Evolutionary conservation across 2,888 invertebrate genomes (phyloP).

Genomic region (Netelia fuscicornis): DNA sequence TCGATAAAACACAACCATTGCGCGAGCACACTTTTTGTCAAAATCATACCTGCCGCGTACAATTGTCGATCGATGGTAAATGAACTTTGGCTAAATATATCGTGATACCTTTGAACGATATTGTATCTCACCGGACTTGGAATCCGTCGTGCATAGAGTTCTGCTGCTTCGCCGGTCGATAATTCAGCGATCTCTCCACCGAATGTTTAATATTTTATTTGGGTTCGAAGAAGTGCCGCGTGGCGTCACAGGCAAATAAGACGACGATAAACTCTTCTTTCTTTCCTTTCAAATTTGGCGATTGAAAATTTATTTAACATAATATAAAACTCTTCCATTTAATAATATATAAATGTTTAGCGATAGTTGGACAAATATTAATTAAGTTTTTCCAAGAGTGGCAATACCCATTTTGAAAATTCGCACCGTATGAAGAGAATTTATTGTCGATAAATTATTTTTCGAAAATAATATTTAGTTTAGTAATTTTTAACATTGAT

Average conservation of each 20-base stretch:
- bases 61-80: constrained; percentile 54
- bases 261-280: neutral
- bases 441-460: too few species aligned
- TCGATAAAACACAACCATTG: neutral
- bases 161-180: constrained; percentile 40
- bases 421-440: too few species aligned
- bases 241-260: constrained; percentile 16
- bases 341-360: too few species aligned
- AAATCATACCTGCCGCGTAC: neutral
- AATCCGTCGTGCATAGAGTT: neutral
- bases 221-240: constrained; percentile 36
- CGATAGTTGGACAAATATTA: too few species aligned
- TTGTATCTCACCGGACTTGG: neutral
- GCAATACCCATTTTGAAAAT: too few species aligned
- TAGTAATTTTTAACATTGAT: too few species aligned
- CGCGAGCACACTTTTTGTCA: neutral
- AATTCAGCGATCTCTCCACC: constrained; percentile 49
- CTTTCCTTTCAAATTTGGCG: neutral
- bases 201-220: neutral
- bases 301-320: neutral
- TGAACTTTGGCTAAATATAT: constrained; percentile 18
- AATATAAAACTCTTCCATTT: too few species aligned
- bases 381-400: too few species aligned
- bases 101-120: constrained; percentile 29
- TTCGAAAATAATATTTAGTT: too few species aligned